Evolutionary conservation across 2,797 vertebrate species (phyloP).

Genomic region (Sebastes iracundus): DNA sequence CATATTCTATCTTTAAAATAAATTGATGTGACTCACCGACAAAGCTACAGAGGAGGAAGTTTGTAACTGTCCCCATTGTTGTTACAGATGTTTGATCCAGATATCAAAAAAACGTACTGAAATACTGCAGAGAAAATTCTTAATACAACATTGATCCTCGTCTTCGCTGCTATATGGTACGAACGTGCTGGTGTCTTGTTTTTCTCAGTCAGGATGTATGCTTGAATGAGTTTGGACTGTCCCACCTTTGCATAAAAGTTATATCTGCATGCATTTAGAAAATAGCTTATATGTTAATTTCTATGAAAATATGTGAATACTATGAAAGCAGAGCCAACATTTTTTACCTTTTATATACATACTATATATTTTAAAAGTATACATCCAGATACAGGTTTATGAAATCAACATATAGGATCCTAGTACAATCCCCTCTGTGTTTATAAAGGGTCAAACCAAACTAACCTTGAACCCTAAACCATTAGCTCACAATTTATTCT

Average conservation of each 20-base stretch:
- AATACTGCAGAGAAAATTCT: neutral
- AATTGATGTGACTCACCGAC: conserved; percentile 54
- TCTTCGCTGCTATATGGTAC: neutral
- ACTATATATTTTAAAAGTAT: neutral
- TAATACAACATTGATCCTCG: neutral
- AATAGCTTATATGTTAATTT: neutral
- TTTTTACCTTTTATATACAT: neutral
- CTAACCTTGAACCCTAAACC: neutral
- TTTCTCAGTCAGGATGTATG: conserved; percentile 62
- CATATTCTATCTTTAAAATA: neutral
- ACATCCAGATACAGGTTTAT: neutral
- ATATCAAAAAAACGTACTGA: neutral
- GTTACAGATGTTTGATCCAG: neutral
- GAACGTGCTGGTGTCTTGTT: conserved; percentile 8
- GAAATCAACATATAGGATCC: neutral
- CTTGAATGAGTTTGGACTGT: conserved; percentile 50
- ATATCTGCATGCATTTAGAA: neutral
- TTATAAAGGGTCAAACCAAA: neutral
- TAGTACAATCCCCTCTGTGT: neutral
- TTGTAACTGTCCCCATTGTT: conserved; percentile 33
- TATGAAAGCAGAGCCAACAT: neutral
- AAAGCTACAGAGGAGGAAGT: conserved; percentile 57
- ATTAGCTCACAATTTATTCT: neutral
- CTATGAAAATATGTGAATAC: neutral
- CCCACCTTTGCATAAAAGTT: conserved; percentile 56